Base-by-base conservation (phyloP, 1,140 invertebrate genomes). In the Asobara japonica region DNA sequence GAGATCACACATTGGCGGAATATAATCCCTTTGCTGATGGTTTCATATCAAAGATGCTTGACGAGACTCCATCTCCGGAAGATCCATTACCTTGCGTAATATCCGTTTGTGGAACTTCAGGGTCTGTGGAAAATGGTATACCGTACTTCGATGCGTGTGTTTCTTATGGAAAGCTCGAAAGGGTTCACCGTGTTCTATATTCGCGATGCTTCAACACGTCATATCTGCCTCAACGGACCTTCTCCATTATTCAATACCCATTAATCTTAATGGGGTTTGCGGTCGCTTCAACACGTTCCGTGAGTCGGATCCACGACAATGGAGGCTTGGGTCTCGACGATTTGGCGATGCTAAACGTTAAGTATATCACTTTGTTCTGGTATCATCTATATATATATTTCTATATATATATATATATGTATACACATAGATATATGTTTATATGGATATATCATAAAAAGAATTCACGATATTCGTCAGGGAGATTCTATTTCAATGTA, bases 181-280 rank as follows among this genome's bases (percentile, higher is more conserved):
- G 51, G 22, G 20, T 5, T n/a, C n/a, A n/a, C 22, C 22, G 22
- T 56, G 51, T 56, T 13, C 22, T 66, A 66, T 66, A 41, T 38
- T 36, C 33, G 18, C 16, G 65, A 11, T 62, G 66, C 51, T 51
- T 38, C 38, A 13, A 45, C 38, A 22, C 31, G 65, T 73, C 65
- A 68, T 73, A 51, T 69, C 68, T 74, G 75, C 77, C 73, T 74
- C 65, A 11, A 31, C 60, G 41, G 79, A 69, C 75, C 77, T 66
- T 80, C 77, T 79, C 79, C 74, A 73, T 73, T 77, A 77, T 79
- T 77, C 77, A 80, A 82, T 77, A 81, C 66, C 79, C 80, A 82
- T 82, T 82, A 82, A 82, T 80, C 80, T 82, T 82, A 82, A 82
- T 82, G 79, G 76, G 75, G 74, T 72, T 76, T 74, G 73, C 78